Conservation (phyloP, 2,113 vertebrate genomes). For the Carollia perspicillata region DNA sequence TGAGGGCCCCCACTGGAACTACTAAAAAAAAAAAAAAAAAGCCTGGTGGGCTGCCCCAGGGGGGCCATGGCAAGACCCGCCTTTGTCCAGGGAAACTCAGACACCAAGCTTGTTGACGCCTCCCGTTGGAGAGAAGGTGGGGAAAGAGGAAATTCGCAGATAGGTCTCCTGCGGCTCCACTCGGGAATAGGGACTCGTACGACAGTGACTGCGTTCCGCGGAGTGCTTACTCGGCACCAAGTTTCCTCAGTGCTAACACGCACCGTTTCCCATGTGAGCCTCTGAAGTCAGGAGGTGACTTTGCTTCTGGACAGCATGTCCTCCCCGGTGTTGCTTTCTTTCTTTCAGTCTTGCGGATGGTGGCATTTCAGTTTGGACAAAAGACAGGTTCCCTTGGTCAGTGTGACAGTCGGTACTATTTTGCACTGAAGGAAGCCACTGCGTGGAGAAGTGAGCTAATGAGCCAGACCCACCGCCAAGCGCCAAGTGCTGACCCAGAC, state of each 20-base stretch:
- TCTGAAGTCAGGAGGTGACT: neutral
- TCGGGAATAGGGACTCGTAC: neutral
- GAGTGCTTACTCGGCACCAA: neutral
- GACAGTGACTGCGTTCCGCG: neutral
- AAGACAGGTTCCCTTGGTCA: neutral
- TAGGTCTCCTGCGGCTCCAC: too few species aligned
- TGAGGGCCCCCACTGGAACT: neutral
- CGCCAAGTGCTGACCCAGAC: neutral
- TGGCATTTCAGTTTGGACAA: neutral
- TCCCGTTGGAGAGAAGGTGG: neutral
- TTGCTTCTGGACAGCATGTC: neutral
- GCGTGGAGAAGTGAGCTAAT: neutral
- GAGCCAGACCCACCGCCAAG: neutral
- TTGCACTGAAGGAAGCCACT: neutral
- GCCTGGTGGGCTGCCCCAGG: neutral
- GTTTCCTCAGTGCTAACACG: neutral
- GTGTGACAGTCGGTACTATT: rapidly evolving
- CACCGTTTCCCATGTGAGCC: neutral
- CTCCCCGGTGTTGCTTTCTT: neutral
- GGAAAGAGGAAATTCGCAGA: neutral
- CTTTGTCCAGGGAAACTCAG: neutral
- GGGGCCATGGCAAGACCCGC: too few species aligned
- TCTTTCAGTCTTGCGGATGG: neutral
- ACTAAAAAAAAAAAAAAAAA: too few species aligned
- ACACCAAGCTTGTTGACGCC: neutral